A percentile compares a stretch with the other conserved stretches of the same genome.
Evolutionary conservation across 1,140 invertebrate genomes (phyloP).

Genomic region (Coptotermes formosanus): DNA sequence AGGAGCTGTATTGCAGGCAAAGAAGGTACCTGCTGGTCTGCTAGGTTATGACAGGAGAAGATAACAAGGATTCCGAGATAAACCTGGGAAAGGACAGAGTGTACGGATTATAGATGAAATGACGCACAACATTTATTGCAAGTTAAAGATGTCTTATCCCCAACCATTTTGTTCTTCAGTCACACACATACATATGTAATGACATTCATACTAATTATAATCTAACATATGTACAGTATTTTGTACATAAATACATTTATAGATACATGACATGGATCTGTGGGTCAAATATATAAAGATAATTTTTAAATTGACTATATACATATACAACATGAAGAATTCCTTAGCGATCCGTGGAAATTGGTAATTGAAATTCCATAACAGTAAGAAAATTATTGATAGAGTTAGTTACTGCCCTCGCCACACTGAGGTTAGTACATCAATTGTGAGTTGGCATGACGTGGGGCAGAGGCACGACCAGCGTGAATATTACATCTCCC

Average conservation of each 20-base stretch:
- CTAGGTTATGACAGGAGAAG: no score
- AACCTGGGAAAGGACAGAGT: background rate
- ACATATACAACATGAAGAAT: constrained; percentile 25
- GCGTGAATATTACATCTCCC: background rate
- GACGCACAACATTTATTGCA: background rate
- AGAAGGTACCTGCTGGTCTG: no score
- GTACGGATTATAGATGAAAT: background rate
- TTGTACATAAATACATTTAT: constrained; percentile 29
- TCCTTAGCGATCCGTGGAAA: background rate
- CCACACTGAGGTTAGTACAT: background rate
- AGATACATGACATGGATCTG: constrained; percentile 19
- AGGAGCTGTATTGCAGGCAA: no score
- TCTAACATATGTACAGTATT: constrained; percentile 24
- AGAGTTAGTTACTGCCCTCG: no score
- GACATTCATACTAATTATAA: constrained; percentile 21
- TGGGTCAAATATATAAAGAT: constrained; percentile 2
- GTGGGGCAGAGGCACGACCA: background rate
- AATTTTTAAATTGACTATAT: constrained; percentile 16
- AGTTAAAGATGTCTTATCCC: background rate
- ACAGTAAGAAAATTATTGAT: background rate
- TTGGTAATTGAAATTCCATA: constrained; percentile 2
- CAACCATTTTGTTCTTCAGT: constrained; percentile 13
- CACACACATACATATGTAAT: background rate
- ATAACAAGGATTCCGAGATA: no score
- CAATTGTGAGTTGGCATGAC: background rate